Evolutionary conservation across 2,113 vertebrate genomes (phyloP).

Genomic region (Erpornis zantholeuca): DNA sequence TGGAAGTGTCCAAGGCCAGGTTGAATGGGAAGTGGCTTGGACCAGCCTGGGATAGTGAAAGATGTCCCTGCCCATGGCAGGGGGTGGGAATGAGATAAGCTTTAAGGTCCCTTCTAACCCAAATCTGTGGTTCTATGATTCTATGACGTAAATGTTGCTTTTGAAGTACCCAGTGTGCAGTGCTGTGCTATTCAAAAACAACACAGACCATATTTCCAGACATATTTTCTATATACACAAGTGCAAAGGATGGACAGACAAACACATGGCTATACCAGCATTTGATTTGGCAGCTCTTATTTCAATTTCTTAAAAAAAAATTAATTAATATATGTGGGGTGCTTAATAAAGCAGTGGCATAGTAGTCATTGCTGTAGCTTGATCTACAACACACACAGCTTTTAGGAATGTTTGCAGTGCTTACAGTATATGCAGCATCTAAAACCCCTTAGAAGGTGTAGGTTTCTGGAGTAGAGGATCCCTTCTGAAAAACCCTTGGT

Average conservation of each 20-base stretch:
- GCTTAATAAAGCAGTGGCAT: background rate
- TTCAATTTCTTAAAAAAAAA: background rate
- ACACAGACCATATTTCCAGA: fast-evolving
- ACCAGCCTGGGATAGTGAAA: background rate
- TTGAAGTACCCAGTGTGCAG: fast-evolving
- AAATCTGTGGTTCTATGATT: background rate
- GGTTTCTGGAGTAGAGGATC: background rate
- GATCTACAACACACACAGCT: background rate
- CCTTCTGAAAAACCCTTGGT: background rate
- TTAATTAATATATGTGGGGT: fast-evolving
- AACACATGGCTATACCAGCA: fast-evolving
- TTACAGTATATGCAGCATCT: background rate
- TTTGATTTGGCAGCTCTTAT: background rate
- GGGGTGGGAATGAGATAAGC: too few relatives aligned
- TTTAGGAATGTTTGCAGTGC: background rate
- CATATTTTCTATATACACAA: background rate
- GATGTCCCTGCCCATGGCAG: background rate
- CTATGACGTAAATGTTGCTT: background rate
- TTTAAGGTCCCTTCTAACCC: background rate
- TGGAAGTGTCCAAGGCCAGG: background rate
- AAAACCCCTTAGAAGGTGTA: background rate
- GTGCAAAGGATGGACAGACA: background rate
- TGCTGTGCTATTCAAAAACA: fast-evolving
- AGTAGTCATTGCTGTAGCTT: background rate
- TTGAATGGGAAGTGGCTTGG: background rate